phyloP scores from a whole-genome alignment of 2,113 vertebrate species.

The Phylloscopus whistleri region DNA sequence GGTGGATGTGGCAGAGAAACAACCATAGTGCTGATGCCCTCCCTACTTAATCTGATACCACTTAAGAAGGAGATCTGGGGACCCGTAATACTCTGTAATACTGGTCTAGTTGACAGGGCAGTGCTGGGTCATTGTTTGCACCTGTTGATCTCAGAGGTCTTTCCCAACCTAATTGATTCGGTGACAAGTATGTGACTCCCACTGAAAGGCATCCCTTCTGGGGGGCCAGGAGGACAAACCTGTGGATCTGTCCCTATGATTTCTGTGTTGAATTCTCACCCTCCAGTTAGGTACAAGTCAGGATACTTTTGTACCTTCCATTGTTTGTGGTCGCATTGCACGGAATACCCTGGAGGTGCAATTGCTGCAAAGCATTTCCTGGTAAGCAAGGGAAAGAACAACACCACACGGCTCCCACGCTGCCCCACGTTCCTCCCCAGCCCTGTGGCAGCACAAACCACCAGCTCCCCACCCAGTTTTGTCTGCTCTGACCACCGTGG shows the following conservation, averaged over 20 bases:
- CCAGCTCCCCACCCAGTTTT: not conserved
- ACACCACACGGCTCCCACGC: accelerated
- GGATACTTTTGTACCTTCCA: not conserved
- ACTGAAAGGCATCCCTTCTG: not conserved
- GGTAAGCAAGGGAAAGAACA: not conserved
- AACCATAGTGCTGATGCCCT: accelerated
- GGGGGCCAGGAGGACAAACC: not conserved
- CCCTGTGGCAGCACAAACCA: not conserved
- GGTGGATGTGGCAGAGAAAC: not conserved
- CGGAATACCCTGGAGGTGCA: accelerated
- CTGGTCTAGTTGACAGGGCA: not conserved
- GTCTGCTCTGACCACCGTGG: not conserved
- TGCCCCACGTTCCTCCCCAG: accelerated
- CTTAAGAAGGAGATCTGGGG: not conserved
- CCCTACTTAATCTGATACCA: not conserved
- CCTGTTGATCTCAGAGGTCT: not conserved
- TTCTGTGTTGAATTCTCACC: not conserved
- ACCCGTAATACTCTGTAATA: not conserved
- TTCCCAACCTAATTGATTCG: not conserved
- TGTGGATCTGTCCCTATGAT: accelerated
- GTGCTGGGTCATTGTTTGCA: not conserved
- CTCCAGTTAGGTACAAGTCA: not conserved
- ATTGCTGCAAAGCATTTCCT: not conserved
- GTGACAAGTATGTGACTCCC: not conserved
- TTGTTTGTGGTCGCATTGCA: not conserved